phyloP scores from a whole-genome alignment of 2,113 vertebrate species.

The Lamprologus tigripictilis region DNA sequence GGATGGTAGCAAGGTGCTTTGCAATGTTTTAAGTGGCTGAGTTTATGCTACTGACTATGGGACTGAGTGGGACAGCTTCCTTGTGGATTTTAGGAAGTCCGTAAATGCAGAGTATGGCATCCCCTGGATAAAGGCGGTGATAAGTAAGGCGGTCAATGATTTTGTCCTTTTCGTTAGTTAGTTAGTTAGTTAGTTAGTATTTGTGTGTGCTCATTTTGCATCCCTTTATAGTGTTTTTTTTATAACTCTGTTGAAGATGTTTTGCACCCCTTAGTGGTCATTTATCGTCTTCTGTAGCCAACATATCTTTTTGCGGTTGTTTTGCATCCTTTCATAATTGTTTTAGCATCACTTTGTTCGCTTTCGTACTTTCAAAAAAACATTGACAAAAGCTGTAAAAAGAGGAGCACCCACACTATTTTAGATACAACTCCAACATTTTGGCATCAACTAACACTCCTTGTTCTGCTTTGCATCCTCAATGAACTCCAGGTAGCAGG shows the following conservation, averaged over 20 bases:
- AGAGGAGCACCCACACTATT: background rate
- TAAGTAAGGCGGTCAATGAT: too few relatives aligned
- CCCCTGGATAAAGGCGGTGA: too few relatives aligned
- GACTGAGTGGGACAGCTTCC: too few relatives aligned
- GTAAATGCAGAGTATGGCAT: too few relatives aligned
- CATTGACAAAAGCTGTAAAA: background rate
- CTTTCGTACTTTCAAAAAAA: background rate
- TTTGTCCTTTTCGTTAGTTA: background rate
- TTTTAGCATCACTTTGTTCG: background rate
- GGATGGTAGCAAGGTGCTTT: accelerated
- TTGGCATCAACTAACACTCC: background rate
- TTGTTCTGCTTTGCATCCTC: background rate
- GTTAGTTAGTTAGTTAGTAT: background rate
- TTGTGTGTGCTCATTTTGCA: background rate
- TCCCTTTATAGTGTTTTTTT: background rate
- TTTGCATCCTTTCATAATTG: background rate
- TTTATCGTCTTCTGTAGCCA: background rate
- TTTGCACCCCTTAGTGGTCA: background rate
- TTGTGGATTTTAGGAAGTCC: too few relatives aligned
- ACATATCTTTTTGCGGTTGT: background rate
- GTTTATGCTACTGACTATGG: too few relatives aligned
- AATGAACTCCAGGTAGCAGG: background rate
- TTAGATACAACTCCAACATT: background rate
- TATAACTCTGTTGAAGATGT: background rate
- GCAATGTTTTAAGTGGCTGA: too few relatives aligned